Conservation (phyloP, 2,113 vertebrate species). For the Crocuta crocuta region DNA sequence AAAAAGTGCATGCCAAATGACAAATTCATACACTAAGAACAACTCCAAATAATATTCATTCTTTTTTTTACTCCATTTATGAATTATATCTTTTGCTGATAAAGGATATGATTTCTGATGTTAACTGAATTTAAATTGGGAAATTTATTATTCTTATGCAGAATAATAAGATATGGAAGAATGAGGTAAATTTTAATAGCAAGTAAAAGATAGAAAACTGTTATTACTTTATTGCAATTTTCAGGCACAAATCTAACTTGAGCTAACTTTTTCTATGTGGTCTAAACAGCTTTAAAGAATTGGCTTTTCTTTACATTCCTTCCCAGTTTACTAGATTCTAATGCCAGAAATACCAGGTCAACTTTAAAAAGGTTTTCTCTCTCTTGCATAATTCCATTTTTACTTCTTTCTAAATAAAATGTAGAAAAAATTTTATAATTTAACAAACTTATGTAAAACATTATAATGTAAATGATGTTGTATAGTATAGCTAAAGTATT, state of each 20-base stretch:
- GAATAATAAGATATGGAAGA: not conserved
- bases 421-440: not conserved
- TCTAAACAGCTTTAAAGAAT: not conserved
- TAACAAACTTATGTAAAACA: not conserved
- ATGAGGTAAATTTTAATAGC: not conserved
- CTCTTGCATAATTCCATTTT: not conserved
- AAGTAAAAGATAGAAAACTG: not conserved
- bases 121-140: not conserved
- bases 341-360: not conserved
- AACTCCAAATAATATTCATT: not conserved
- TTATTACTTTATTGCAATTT: not conserved
- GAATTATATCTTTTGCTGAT: not conserved
- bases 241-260: not conserved
- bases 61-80: not conserved
- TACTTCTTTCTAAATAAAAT: not conserved
- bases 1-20: not conserved
- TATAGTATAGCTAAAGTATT: not conserved
- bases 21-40: not conserved
- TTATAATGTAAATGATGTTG: not conserved
- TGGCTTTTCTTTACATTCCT: not conserved
- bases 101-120: not conserved
- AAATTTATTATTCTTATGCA: not conserved
- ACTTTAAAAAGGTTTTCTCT: not conserved
- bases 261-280: not conserved
- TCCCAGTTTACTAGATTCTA: not conserved